Percentiles rank a stretch among this genome's conserved stretches.
phyloP scores from a whole-genome alignment of 2,888 invertebrate genomes.

The Cabera pusaria region DNA sequence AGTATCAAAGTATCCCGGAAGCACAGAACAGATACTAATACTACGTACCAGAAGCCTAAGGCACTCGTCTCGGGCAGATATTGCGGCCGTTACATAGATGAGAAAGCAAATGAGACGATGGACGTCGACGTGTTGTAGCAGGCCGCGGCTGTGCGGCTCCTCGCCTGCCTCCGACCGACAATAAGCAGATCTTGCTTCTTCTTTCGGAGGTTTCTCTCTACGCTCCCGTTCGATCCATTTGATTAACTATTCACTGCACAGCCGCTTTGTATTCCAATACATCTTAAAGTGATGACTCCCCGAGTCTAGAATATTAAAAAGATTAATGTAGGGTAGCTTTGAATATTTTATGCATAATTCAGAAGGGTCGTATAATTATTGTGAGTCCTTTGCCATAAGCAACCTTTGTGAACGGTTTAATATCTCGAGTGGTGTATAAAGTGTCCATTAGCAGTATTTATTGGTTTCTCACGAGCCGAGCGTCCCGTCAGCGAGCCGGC shows the following conservation, averaged over 20 bases:
- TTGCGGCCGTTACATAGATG: conserved; percentile 24
- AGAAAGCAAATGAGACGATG: conserved; percentile 34
- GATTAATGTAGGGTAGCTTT: no score
- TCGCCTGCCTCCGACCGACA: no score
- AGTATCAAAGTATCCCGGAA: no score
- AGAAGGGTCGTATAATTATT: conserved; percentile 10
- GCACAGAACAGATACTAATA: no score
- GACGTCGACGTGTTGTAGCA: conserved; percentile 28
- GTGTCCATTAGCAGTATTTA: conserved; percentile 25
- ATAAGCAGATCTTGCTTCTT: not conserved
- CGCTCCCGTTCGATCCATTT: not conserved
- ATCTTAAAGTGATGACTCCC: not conserved
- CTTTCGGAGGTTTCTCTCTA: not conserved
- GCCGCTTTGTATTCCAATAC: conserved; percentile 1
- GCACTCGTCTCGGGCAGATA: no score
- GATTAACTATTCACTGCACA: conserved; percentile 2
- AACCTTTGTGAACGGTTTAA: conserved; percentile 16
- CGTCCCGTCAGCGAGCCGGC: not conserved
- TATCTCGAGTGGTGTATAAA: conserved; percentile 17
- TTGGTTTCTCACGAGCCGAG: conserved; percentile 13
- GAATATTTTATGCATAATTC: conserved; percentile 13
- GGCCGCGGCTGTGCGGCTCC: conserved; percentile 10
- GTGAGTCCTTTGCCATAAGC: conserved; percentile 5
- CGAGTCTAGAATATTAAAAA: conserved; percentile 1
- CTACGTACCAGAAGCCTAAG: no score